phyloP scores from a whole-genome alignment of 1,140 invertebrate species.

The Musca domestica region DNA sequence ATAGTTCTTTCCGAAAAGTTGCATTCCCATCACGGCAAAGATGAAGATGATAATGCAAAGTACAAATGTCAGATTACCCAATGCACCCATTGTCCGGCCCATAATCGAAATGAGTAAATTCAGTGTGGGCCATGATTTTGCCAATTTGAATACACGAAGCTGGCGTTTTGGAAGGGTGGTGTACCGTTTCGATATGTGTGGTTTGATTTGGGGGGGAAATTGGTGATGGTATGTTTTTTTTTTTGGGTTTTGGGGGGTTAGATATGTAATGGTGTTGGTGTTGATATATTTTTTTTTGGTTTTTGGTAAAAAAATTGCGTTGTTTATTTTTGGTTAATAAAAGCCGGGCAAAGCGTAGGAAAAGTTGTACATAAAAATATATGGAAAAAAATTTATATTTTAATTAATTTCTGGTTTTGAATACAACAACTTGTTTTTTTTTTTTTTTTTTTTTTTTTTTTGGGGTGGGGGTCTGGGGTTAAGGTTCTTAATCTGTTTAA shows the following conservation, averaged over 20 bases:
- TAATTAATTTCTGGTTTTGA: not conserved
- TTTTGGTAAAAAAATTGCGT: not conserved
- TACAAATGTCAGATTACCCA: conserved; percentile 94
- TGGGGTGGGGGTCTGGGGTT: not conserved
- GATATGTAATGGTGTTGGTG: not conserved
- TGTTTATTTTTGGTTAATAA: conserved; percentile 26
- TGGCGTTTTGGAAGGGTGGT: conserved; percentile 56
- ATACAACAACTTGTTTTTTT: too few species aligned
- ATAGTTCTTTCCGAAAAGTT: conserved; percentile 91
- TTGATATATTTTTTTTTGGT: not conserved
- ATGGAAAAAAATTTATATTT: not conserved
- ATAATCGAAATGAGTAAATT: conserved; percentile 97
- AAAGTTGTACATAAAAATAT: conserved; percentile 35
- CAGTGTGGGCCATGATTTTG: conserved; percentile 96
- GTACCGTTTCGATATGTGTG: conserved; percentile 20
- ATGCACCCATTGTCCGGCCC: conserved; percentile 92
- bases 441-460: not conserved
- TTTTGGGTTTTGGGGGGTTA: not conserved
- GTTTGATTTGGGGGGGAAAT: not conserved
- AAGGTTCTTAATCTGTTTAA: not conserved
- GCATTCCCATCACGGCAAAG: conserved; percentile 97
- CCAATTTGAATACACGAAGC: conserved; percentile 96
- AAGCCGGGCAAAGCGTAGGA: conserved; percentile 53
- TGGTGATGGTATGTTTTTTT: conserved; percentile 2
- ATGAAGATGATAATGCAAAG: conserved; percentile 97